Evolutionary conservation across 2,797 vertebrate species (phyloP).

Genomic region (Rhinella marina): DNA sequence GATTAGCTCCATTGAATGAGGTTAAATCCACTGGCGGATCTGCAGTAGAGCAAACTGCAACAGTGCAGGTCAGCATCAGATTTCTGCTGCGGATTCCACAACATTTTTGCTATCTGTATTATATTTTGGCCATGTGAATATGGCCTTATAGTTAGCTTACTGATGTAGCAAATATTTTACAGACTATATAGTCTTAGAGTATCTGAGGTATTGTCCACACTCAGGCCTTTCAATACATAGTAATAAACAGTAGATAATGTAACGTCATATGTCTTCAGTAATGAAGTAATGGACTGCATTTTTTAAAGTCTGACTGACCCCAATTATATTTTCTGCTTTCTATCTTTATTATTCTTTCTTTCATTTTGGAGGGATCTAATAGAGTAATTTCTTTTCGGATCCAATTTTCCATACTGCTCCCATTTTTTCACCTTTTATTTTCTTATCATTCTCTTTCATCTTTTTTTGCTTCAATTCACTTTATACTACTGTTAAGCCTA

Average conservation of each 20-base stretch:
- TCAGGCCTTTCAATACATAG: too few relatives aligned
- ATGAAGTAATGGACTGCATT: not conserved
- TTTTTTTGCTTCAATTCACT: not conserved
- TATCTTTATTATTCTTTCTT: not conserved
- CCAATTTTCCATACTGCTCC: not conserved
- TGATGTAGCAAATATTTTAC: not conserved
- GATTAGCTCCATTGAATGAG: too few relatives aligned
- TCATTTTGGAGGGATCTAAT: not conserved
- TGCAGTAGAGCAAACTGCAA: too few relatives aligned
- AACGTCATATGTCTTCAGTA: not conserved
- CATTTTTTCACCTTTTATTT: not conserved
- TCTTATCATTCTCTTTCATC: not conserved
- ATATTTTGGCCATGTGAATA: too few relatives aligned
- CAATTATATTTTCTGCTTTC: not conserved
- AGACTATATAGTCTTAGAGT: not conserved
- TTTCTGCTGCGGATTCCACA: too few relatives aligned
- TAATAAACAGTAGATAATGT: not conserved
- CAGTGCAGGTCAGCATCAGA: too few relatives aligned
- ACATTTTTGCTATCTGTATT: too few relatives aligned
- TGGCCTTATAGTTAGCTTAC: not conserved
- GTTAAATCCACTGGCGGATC: too few relatives aligned
- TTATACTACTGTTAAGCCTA: not conserved
- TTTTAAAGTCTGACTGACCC: not conserved
- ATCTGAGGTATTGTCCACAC: not conserved
- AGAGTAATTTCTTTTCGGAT: not conserved